Conservation (phyloP, 2,113 vertebrate species). For the Chaetops frenatus region DNA sequence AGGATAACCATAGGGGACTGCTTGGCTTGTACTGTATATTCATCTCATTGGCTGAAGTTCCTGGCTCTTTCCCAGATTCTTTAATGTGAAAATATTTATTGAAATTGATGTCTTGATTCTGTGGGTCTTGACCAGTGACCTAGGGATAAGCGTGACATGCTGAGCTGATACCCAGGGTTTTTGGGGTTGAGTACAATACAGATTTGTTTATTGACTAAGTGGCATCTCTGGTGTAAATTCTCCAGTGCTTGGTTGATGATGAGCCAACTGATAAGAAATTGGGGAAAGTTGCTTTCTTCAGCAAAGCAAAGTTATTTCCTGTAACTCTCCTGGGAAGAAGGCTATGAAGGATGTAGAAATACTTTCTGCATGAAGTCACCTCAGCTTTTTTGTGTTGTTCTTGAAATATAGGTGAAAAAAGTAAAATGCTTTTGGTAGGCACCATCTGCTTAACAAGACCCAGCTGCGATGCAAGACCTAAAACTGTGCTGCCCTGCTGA, state of each 20-base stretch:
- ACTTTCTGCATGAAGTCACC: background rate
- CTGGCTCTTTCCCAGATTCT: background rate
- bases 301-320: background rate
- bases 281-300: background rate
- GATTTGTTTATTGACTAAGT: constrained; percentile 7
- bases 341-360: background rate
- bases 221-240: background rate
- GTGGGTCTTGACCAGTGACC: background rate
- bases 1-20: background rate
- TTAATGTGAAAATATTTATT: constrained; percentile 45
- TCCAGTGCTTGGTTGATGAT: background rate
- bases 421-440: background rate
- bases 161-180: background rate
- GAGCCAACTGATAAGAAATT: background rate
- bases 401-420: background rate
- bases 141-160: background rate
- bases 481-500: background rate
- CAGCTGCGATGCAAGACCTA: background rate
- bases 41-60: background rate
- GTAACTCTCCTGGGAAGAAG: background rate
- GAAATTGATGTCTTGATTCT: constrained; percentile 19
- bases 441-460: background rate
- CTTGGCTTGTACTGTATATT: background rate
- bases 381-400: background rate
- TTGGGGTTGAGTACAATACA: background rate